A percentile compares a stretch with the other conserved stretches of the same genome.
Conservation (phyloP, 2,888 invertebrate genomes). For the Alloplasta piceator region DNA sequence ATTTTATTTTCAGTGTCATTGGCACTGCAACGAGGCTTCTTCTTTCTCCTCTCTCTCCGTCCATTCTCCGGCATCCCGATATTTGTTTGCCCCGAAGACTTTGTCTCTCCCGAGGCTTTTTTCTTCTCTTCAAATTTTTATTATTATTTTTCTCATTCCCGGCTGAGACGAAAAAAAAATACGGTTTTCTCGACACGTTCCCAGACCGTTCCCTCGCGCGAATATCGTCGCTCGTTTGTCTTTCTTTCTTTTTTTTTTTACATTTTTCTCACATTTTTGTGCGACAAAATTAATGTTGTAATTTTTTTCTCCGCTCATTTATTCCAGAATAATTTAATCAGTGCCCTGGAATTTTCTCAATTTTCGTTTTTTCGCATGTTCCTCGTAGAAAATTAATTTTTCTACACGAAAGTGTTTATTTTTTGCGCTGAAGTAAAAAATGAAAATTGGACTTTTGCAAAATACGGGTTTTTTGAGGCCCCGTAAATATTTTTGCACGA, state of each 20-base stretch:
- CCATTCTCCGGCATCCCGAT: conserved; percentile 13
- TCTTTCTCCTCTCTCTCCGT: conserved; percentile 8
- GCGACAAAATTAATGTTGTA: conserved; percentile 6
- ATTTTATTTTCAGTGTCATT: conserved; percentile 66
- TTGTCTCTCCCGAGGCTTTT: conserved; percentile 1
- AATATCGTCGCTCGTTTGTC: conserved; percentile 12
- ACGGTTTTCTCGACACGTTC: background rate
- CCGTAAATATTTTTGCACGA: too few species aligned
- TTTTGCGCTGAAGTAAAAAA: background rate
- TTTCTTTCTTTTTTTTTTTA: conserved; percentile 19
- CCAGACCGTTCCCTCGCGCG: too few species aligned
- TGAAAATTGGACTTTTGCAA: background rate
- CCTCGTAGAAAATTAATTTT: background rate
- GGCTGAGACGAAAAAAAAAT: background rate
- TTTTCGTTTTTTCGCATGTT: conserved; percentile 15
- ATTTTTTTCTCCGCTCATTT: background rate
- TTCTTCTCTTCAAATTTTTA: too few species aligned
- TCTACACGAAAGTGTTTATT: background rate
- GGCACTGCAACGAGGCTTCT: conserved; percentile 41
- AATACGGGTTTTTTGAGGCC: too few species aligned
- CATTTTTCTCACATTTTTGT: conserved; percentile 14
- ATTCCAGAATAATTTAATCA: conserved; percentile 50
- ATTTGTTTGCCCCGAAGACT: conserved; percentile 1
- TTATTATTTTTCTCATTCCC: too few species aligned
- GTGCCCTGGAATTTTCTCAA: conserved; percentile 55